Base-by-base conservation (phyloP, 2,797 vertebrate genomes). In the Parotocinclus haroldoi region DNA sequence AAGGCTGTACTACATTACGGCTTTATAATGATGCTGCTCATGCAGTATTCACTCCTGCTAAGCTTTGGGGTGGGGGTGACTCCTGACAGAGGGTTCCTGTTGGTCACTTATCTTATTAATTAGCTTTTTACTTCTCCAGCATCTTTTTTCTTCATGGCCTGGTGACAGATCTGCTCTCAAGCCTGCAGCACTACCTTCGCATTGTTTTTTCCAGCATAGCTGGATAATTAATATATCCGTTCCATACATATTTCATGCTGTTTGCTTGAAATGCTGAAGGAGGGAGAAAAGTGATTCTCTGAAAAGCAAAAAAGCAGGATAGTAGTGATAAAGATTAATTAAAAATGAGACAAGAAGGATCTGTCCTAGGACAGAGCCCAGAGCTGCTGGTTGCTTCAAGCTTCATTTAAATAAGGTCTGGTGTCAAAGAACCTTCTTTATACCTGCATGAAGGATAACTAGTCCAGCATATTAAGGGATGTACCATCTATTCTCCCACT, bases 391-490 rank as follows among this genome's bases (percentile, higher is more conserved):
- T 87, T 83, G 87, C 86, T 71, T 74, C 78, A 70, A 71, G 75
- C 88, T 89, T 90, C 86, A 91, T 90, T 90, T 90, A 82, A 91
- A 91, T 90, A 90, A 89, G 81, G 72, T 79, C 80, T 67, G 66
- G 82, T 83, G 80, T 83, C 82, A 68, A 76, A 68, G 62, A 72
- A 19, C 38, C 66, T 56, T 73, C 53, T 82, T 84, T 84, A 85
- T 81, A 75, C 81, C 71, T 66, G 71, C 59, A 64, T 92, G 91
- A 89, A 91, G 88, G 92, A 93, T 95, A 96, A 92, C 93, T 93
- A 93, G 92, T 89, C 88, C 89, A 89, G 86, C 90, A 91, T 93
- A 94, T 95, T 93, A 93, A 93, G 90, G 91, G 90, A 91, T 84
- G 89, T 90, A 86, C 91, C 92, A 94, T 95, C 92, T 91, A 96